Base-by-base conservation (phyloP, 2,888 invertebrate genomes). In the Coelogynopora nodosa region DNA sequence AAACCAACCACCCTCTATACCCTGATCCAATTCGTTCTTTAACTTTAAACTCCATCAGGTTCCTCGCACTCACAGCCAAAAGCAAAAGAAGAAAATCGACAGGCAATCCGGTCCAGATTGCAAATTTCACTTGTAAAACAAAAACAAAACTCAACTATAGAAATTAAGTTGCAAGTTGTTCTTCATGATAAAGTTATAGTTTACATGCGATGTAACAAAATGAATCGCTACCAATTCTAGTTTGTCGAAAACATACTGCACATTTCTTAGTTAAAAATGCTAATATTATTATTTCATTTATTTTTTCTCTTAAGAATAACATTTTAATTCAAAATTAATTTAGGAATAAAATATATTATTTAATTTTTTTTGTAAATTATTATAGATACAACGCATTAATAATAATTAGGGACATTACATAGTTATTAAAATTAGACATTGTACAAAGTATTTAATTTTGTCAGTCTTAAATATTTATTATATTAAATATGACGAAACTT, bases 171-270 rank as follows among this genome's bases (percentile, higher is more conserved):
- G 74, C 74, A 74, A 74, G 18, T 74, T 74, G 74, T 74, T 26
- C 23, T 74, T 10, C 27, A n/a, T 23, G 5, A 74, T n/a, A 26
- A 13, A 74, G 2, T 74, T 13, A 74, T 18, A 10, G 5, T 49
- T 49, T 49, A n/a, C n/a, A n/a, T n/a, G n/a, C n/a, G n/a, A n/a
- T 74, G 74, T 74, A 74, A 74, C 74, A 74, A 13, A n/a, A n/a
- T n/a, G n/a, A n/a, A n/a, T n/a, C n/a, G n/a, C n/a, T n/a, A n/a
- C n/a, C n/a, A n/a, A n/a, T n/a, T n/a, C n/a, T n/a, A n/a, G n/a
- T n/a, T n/a, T n/a, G n/a, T n/a, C n/a, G n/a, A n/a, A n/a, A n/a
- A n/a, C n/a, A n/a, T n/a, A n/a, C n/a, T n/a, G n/a, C n/a, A n/a
- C n/a, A n/a, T n/a, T n/a, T n/a, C n/a, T n/a, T n/a, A n/a, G n/a